Conservation (phyloP, 2,797 vertebrate genomes). For the Sus cebifrons region DNA sequence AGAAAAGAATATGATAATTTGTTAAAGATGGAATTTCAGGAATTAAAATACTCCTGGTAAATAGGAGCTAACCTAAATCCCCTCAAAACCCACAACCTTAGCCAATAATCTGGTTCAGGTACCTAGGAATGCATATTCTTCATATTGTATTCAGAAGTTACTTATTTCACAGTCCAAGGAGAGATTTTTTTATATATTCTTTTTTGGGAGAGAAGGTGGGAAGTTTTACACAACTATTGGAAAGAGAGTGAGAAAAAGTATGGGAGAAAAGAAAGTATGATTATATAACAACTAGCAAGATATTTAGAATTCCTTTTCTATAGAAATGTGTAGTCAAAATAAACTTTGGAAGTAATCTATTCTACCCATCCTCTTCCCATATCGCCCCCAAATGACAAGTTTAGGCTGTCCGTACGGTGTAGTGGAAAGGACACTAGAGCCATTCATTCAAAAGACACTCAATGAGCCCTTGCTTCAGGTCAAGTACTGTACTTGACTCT, state of each 20-base stretch:
- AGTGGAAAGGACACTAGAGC: background rate
- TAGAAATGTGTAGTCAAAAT: background rate
- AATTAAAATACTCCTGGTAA: conserved; percentile 38
- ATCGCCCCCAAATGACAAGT: background rate
- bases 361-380: background rate
- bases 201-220: background rate
- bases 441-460: background rate
- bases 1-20: background rate
- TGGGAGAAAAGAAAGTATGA: background rate
- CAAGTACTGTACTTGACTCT: background rate
- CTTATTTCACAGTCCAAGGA: background rate
- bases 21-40: background rate
- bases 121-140: background rate
- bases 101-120: background rate
- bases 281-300: background rate
- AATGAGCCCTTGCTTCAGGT: background rate
- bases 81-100: background rate
- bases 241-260: background rate
- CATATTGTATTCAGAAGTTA: background rate
- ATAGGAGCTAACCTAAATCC: background rate
- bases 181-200: background rate
- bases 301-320: background rate
- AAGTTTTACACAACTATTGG: background rate
- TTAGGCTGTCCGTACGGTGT: background rate
- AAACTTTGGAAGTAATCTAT: background rate